Evolutionary conservation across 2,113 vertebrate genomes (phyloP).

Genomic region (Potamarius usumacintae): DNA sequence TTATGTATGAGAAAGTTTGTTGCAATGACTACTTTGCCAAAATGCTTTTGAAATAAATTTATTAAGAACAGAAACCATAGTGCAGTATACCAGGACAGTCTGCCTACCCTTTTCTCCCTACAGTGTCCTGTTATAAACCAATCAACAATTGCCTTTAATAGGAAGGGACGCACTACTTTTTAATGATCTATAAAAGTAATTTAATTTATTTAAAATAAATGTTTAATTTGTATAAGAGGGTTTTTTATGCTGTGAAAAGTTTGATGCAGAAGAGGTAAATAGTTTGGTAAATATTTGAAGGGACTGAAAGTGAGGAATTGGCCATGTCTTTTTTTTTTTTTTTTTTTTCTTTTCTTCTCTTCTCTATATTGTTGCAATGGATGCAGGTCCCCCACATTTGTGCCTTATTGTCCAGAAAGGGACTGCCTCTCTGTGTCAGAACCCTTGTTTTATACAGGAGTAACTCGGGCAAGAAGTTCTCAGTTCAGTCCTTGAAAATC

Average conservation of each 20-base stretch:
- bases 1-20: constrained; percentile 21
- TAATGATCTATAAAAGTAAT: constrained; percentile 72
- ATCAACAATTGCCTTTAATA: constrained; percentile 64
- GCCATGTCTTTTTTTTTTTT: neutral
- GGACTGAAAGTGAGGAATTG: constrained; percentile 41
- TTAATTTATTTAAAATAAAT: constrained; percentile 82
- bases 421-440: constrained; percentile 37
- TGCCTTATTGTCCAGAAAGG: constrained; percentile 54
- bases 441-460: constrained; percentile 1
- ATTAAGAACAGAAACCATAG: constrained; percentile 47
- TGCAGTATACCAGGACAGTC: constrained; percentile 50
- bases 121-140: constrained; percentile 63
- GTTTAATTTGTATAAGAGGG: constrained; percentile 76
- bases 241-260: constrained; percentile 71
- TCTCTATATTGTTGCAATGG: constrained; percentile 30
- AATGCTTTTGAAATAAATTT: constrained; percentile 42
- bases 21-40: constrained; percentile 50
- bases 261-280: constrained; percentile 61
- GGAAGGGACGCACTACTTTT: constrained; percentile 66
- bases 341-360: too few species aligned
- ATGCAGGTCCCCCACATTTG: constrained; percentile 51
- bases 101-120: constrained; percentile 48
- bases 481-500: neutral
- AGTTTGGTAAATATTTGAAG: constrained; percentile 52
- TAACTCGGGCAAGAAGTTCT: neutral